A percentile compares a stretch with the other conserved stretches of the same genome.
Conservation (phyloP, 2,113 vertebrate genomes). For the Colaptes auratus region DNA sequence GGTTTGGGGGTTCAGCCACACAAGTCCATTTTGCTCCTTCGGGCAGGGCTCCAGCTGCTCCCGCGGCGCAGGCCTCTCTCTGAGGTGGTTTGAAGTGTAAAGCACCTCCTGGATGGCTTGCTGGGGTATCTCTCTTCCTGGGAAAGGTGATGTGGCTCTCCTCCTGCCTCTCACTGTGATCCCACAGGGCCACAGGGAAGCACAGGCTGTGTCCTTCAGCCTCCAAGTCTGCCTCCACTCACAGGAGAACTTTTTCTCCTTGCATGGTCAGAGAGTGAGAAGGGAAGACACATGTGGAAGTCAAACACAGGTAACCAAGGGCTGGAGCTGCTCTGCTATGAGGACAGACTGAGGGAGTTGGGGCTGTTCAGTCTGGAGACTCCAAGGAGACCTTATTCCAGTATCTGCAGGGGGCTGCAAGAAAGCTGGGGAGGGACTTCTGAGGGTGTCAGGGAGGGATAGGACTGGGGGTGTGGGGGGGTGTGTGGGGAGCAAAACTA, state of each 20-base stretch:
- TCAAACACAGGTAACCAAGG: not conserved
- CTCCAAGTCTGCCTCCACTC: not conserved
- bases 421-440: no score
- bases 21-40: not conserved
- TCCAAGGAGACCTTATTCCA: no score
- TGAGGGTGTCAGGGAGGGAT: no score
- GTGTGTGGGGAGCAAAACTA: no score
- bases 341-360: no score
- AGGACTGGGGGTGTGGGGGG: no score
- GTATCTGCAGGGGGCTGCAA: no score
- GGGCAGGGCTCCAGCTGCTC: not conserved
- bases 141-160: not conserved
- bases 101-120: not conserved
- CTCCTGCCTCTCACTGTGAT: conserved; percentile 18
- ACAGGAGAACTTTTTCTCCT: accelerated
- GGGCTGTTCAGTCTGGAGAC: no score
- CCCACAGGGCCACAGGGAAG: not conserved
- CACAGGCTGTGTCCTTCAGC: not conserved
- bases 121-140: not conserved
- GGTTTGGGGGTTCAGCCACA: not conserved
- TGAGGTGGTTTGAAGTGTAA: accelerated
- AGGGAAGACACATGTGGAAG: not conserved
- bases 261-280: not conserved
- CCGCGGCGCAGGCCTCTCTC: not conserved
- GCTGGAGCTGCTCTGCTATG: no score